Base-by-base conservation (phyloP, 2,888 invertebrate species). In the Lithodes maja region DNA sequence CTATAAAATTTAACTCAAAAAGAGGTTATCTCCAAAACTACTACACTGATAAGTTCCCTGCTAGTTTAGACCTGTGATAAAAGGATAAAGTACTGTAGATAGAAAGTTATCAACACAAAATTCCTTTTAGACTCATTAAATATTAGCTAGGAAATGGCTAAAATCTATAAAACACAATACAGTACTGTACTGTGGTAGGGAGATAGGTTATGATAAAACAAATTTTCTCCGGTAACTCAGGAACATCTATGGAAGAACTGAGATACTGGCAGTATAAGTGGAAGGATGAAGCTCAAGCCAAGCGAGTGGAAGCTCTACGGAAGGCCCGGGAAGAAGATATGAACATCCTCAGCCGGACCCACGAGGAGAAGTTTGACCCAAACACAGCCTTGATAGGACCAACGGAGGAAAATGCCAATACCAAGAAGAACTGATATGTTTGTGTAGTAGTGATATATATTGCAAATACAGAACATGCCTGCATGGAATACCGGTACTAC, bases 261-360 rank as follows among this genome's bases (percentile, higher is more conserved):
- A 71, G 88, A 17, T 85, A 85, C 52, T 89, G 81, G 75, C 88
- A 85, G 17, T 85, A 89, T 49, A 53, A 85, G 33, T 89, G 88
- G 88, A 79, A 85, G 50, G 85, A 85, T 33, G 68, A 85, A 2
- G 1, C 74, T 33, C 61, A 85, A 49, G 80, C 69, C 15, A 15
- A 80, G 3, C 80, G 33, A 55, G 49, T 81, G 3, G 33, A 85
- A 68, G 12, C 17, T 3, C 53, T 89, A 2, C 74, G 81, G 2
- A 50, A 74, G 53, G 69, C 53, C 3, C 17, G 87, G 15, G 33
- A 5, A 3, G 49, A 33, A 15, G 78, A 87, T 7, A 2, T 78
- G 12, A 71, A 87, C 12, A 1, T 2, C 0, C 83, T 87, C n/a
- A 53, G 54, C 15, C n/a, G 52, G 7, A 1, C 3, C 5, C 87